phyloP scores from a whole-genome alignment of 2,113 vertebrate species.

The Dipodomys stephensi region DNA sequence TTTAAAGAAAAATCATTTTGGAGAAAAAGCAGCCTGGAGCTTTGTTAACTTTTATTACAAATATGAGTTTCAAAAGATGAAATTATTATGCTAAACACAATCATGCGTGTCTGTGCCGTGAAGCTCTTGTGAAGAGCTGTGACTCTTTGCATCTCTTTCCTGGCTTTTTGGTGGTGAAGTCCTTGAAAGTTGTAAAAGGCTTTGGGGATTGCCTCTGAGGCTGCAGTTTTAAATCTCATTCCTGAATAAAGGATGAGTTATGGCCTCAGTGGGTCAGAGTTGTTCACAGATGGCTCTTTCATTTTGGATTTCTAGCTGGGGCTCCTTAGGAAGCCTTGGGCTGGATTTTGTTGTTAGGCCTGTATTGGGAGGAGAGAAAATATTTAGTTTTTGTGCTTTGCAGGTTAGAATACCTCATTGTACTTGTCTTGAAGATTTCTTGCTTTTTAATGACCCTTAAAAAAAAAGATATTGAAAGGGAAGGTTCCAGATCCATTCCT shows the following conservation, averaged over 20 bases:
- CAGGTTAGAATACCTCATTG: neutral
- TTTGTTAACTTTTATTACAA: neutral
- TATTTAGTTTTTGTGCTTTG: neutral
- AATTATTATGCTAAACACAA: neutral
- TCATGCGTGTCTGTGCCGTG: conserved; percentile 28
- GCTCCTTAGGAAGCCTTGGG: neutral
- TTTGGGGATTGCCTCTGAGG: neutral
- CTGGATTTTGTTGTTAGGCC: neutral
- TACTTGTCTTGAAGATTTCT: conserved; percentile 43
- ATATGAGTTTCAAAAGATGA: neutral
- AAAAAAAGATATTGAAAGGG: neutral
- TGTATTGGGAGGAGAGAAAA: neutral
- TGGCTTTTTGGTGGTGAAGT: neutral
- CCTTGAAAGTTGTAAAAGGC: conserved; percentile 19
- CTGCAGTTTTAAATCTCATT: conserved; percentile 32
- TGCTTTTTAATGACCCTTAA: conserved; percentile 40
- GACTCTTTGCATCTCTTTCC: neutral
- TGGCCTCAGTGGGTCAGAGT: neutral
- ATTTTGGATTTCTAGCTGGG: neutral
- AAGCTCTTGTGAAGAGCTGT: neutral
- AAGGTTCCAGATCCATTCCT: neutral
- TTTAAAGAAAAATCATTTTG: neutral
- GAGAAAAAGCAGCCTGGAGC: conserved; percentile 27
- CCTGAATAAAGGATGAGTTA: neutral
- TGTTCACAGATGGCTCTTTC: neutral